These are phyloP conservation scores for Cabera pusaria DNA, from an alignment of 2,888 invertebrate genomes.

Conservation along the genomic window DNA sequence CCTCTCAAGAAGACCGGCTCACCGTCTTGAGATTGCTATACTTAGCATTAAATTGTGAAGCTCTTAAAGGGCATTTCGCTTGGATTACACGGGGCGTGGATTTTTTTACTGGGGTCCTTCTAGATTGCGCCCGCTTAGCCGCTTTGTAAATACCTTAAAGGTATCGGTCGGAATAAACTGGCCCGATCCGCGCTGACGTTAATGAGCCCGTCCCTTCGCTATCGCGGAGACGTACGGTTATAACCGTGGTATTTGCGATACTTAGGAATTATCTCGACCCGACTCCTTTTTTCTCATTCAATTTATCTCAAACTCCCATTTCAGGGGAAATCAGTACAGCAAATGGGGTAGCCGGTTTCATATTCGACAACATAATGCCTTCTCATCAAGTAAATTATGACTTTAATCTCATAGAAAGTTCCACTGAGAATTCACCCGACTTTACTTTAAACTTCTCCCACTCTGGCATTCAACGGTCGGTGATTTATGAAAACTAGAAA, in stretches of 20 bases:
- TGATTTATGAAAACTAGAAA: conserved; percentile 77
- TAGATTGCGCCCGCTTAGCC: conserved; percentile 66
- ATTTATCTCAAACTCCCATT: conserved; percentile 55
- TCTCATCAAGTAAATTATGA: conserved; percentile 72
- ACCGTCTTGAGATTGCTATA: conserved; percentile 74
- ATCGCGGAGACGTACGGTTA: conserved; percentile 74
- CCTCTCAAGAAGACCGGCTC: conserved; percentile 61
- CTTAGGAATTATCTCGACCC: conserved; percentile 58
- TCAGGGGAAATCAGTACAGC: conserved; percentile 52
- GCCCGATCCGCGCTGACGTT: conserved; percentile 70
- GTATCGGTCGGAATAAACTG: conserved; percentile 75
- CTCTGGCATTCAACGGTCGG: conserved; percentile 62
- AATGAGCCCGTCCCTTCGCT: conserved; percentile 75
- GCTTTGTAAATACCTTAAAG: conserved; percentile 79
- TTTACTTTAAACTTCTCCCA: conserved; percentile 64
- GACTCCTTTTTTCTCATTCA: conserved; percentile 47
- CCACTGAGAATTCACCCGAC: conserved; percentile 62
- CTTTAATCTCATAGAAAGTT: conserved; percentile 75
- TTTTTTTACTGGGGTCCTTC: conserved; percentile 63
- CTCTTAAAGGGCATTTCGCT: conserved; percentile 69
- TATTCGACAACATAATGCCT: conserved; percentile 23
- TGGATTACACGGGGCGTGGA: conserved; percentile 63
- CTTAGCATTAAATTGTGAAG: conserved; percentile 79
- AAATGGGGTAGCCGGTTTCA: conserved; percentile 33
- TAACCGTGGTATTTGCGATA: conserved; percentile 58